Evolutionary conservation across 2,113 vertebrate genomes (phyloP).

Genomic region (Zootoca vivipara): DNA sequence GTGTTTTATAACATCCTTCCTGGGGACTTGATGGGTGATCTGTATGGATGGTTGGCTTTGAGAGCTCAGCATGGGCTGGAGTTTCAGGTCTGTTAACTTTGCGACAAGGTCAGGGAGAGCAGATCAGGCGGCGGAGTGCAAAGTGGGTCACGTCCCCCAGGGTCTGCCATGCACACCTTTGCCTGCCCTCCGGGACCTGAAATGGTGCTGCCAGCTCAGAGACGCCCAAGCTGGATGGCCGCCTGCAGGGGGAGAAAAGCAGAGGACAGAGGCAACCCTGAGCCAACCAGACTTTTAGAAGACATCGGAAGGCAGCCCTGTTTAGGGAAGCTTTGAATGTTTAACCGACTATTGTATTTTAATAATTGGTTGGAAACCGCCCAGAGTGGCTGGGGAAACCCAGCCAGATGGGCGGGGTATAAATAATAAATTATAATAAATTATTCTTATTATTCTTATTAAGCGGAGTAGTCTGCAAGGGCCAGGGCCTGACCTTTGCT

Average conservation of each 20-base stretch:
- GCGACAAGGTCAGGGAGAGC: not conserved
- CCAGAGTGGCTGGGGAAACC: too few species aligned
- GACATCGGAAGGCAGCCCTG: too few species aligned
- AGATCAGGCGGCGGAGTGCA: not conserved
- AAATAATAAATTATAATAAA: too few species aligned
- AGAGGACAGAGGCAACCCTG: not conserved
- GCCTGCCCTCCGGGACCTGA: not conserved
- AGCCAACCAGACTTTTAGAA: too few species aligned
- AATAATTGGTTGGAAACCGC: too few species aligned
- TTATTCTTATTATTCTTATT: too few species aligned
- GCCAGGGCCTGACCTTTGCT: too few species aligned
- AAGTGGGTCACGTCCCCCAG: not conserved
- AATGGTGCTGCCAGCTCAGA: not conserved
- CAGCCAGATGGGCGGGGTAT: too few species aligned
- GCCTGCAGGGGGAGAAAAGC: too few species aligned
- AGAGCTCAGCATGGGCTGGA: not conserved
- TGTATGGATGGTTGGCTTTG: not conserved
- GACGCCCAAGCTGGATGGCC: not conserved
- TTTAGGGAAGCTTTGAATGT: too few species aligned
- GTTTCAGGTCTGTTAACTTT: not conserved
- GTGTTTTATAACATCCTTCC: not conserved
- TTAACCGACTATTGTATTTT: too few species aligned
- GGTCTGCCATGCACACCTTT: not conserved
- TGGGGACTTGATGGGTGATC: not conserved
- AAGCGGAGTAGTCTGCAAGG: too few species aligned